A percentile compares a stretch with the other conserved stretches of the same genome.
phyloP scores from a whole-genome alignment of 2,113 vertebrate species.

The Apus apus region DNA sequence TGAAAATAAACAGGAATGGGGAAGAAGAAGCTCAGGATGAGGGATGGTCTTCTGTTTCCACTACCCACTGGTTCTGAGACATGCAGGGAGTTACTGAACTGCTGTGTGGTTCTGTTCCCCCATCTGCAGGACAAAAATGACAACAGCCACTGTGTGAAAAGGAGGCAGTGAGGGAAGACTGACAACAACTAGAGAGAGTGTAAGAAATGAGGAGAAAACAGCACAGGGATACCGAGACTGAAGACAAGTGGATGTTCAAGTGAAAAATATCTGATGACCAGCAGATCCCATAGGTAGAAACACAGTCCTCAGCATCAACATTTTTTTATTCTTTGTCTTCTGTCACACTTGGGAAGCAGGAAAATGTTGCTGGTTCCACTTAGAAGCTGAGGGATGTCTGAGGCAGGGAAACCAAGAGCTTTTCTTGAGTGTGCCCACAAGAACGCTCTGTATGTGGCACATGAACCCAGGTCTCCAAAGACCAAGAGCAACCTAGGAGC shows the following conservation, averaged over 20 bases:
- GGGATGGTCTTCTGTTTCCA: not conserved
- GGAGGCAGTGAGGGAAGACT: not conserved
- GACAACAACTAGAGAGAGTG: not conserved
- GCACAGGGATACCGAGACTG: not conserved
- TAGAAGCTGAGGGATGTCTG: not conserved
- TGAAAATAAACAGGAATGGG: not conserved
- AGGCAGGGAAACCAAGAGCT: not conserved
- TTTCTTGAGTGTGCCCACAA: not conserved
- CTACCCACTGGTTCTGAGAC: not conserved
- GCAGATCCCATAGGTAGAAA: not conserved
- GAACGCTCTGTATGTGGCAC: accelerated
- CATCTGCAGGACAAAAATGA: not conserved
- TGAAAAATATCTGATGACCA: not conserved
- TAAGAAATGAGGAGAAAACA: not conserved
- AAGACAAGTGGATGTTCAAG: not conserved
- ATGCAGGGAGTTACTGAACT: not conserved
- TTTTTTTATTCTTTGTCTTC: not conserved
- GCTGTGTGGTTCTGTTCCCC: not conserved
- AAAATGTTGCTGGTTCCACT: not conserved
- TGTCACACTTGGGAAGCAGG: not conserved
- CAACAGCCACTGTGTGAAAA: not conserved
- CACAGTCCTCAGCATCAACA: not conserved
- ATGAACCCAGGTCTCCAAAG: not conserved
- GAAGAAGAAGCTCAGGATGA: not conserved
- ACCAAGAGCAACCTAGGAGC: not conserved